Base-by-base conservation (phyloP, 2,888 invertebrate species). In the Chymomyza amoena region DNA sequence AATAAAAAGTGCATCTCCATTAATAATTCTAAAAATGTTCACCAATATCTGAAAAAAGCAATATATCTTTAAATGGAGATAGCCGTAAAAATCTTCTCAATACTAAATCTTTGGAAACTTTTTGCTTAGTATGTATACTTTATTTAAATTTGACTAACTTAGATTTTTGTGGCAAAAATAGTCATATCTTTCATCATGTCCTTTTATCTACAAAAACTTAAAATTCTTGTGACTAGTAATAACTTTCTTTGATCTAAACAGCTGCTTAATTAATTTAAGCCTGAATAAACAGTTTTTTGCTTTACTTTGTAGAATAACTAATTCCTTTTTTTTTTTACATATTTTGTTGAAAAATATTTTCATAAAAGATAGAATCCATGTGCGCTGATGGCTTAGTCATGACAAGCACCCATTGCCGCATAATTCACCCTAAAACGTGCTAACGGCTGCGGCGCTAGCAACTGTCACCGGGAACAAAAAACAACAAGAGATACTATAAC, bases 241-340 rank as follows among this genome's bases (percentile, higher is more conserved):
- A 39, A 9, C 10, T 39, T 39, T 13, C 32, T 4, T 39, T 6
- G 32, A 32, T 7, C 32, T 32, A 13, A 45, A 45, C 39, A 32
- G 32, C 32, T 32, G 32, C 32, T 32, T 45, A 45, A 45, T 45
- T 45, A 45, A 13, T 45, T 45, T 13, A 13, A 45, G 13, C 1
- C 39, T 45, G 13, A 45, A 45, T 13, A 4, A 2, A 10, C 13
- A 13, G 4, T 15, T 45, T 45, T 45, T 45, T 2, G 39, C 0
- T 13, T 45, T 45, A 13, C 13, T 45, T 81, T 85, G 85, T 83
- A 84, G 84, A 80, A 84, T 87, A 84, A 84, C 87, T 84, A 84
- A 87, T 84, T 87, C 84, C 87, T 45, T 45, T 45, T 45, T 45
- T 13, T 83, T 85, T 84, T 87, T 87, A 45, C 39, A 45, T 45